Percentiles rank a stretch among this genome's conserved stretches.
Conservation (phyloP, 2,888 invertebrate genomes). For the Lacanobia oleracea region DNA sequence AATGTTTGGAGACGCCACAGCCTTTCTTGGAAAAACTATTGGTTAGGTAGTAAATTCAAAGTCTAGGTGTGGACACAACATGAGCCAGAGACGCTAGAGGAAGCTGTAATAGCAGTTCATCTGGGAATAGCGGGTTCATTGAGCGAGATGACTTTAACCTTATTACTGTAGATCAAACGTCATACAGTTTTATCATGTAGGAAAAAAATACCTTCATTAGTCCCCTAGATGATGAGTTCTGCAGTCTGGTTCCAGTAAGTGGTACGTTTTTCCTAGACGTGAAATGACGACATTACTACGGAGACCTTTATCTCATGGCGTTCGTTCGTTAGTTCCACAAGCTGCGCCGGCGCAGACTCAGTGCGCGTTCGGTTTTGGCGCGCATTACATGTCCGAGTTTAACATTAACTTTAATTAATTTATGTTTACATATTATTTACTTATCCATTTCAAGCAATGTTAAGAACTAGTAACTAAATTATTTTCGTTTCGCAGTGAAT, state of each 20-base stretch:
- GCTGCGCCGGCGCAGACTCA: conserved; percentile 56
- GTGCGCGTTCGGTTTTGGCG: conserved; percentile 62
- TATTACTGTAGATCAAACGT: conserved; percentile 16
- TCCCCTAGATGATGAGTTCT: not conserved
- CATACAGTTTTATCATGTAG: conserved; percentile 8
- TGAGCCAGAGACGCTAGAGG: conserved; percentile 8
- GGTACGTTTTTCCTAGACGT: conserved; percentile 15
- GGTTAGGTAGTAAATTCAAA: not conserved
- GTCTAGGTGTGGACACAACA: not conserved
- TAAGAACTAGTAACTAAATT: conserved; percentile 33
- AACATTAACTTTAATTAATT: conserved; percentile 34
- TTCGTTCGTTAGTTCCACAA: conserved; percentile 47
- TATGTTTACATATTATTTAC: conserved; percentile 26
- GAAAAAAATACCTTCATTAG: conserved; percentile 1
- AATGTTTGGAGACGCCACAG: too few relatives aligned
- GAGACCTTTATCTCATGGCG: conserved; percentile 52
- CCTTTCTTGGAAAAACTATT: not conserved
- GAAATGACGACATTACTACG: conserved; percentile 52
- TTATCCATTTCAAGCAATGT: conserved; percentile 40
- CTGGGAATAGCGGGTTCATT: conserved; percentile 4
- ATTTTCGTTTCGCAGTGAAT: conserved; percentile 46
- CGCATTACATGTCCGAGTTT: conserved; percentile 52
- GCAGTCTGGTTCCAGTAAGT: conserved; percentile 15
- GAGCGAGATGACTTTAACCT: conserved; percentile 23
- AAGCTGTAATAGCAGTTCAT: conserved; percentile 9